phyloP scores from a whole-genome alignment of 2,888 invertebrate genomes.

The Stenoptilia bipunctidactyla region DNA sequence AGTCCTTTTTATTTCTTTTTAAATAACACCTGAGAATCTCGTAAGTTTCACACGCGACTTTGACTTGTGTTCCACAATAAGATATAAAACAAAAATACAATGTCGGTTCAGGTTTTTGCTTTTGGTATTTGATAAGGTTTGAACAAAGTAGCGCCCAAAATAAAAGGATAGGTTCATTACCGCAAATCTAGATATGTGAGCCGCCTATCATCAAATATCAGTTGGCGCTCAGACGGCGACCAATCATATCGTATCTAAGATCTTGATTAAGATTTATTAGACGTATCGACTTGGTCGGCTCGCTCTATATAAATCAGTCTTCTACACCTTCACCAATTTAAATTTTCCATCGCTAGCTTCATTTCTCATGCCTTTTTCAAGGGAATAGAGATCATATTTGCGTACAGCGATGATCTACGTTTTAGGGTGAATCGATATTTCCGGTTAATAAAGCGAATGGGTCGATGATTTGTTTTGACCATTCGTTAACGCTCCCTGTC shows the following conservation, averaged over 20 bases:
- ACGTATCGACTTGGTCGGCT: slow-evolving; percentile 36
- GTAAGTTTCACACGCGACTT: no score
- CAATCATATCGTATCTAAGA: slow-evolving; percentile 44
- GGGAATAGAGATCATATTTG: slow-evolving; percentile 2
- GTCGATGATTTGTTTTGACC: slow-evolving; percentile 40
- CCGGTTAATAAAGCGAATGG: slow-evolving; percentile 26
- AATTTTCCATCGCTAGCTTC: neutral
- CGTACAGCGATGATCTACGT: slow-evolving; percentile 1
- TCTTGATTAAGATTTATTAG: slow-evolving; percentile 68
- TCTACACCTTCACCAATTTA: slow-evolving; percentile 7
- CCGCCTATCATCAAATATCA: slow-evolving; percentile 27
- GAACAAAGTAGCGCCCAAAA: slow-evolving; percentile 4
- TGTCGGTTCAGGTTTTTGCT: neutral
- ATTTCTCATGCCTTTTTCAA: neutral
- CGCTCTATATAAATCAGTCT: slow-evolving; percentile 25
- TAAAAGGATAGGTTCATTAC: slow-evolving; percentile 14
- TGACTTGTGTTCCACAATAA: no score
- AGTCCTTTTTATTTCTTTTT: neutral
- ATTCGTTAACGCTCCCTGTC: slow-evolving; percentile 37
- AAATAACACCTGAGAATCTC: neutral
- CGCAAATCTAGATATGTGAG: slow-evolving; percentile 17
- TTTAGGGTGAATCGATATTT: slow-evolving; percentile 22
- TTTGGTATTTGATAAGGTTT: neutral
- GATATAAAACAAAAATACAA: neutral
- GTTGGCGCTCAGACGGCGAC: slow-evolving; percentile 22